Percentiles rank a stretch among this genome's conserved stretches.
Evolutionary conservation across 1,140 invertebrate species (phyloP).

Genomic region (Thalassaphorura encarpata): DNA sequence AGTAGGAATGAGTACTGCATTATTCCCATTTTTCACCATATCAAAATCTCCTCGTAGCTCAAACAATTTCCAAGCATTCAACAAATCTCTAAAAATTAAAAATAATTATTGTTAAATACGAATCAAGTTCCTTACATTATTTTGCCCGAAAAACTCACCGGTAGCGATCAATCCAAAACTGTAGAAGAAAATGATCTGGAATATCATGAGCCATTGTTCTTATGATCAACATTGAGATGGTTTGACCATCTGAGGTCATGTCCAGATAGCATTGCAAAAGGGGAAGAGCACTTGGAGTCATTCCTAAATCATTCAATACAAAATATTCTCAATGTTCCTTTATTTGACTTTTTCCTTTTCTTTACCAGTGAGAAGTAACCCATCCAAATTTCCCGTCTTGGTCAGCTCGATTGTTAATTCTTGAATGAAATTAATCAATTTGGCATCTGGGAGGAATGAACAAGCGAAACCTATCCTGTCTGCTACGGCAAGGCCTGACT

Average conservation of each 20-base stretch:
- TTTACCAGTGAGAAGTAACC: conserved; percentile 71
- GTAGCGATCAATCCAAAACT: conserved; percentile 30
- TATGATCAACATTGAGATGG: conserved; percentile 43
- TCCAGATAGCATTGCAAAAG: conserved; percentile 83
- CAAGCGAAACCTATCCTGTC: conserved; percentile 91
- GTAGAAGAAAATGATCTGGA: conserved; percentile 17
- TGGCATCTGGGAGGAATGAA: conserved; percentile 70
- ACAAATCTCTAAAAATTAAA: conserved; percentile 56
- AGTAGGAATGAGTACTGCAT: conserved; percentile 49
- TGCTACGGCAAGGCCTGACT: conserved; percentile 66
- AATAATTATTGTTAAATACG: conserved; percentile 14
- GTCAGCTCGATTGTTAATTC: conserved; percentile 57
- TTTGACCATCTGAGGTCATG: conserved; percentile 83
- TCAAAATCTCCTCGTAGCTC: conserved; percentile 66
- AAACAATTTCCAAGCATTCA: conserved; percentile 74
- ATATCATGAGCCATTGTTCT: conserved; percentile 29
- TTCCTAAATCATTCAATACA: too few species aligned
- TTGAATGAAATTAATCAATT: conserved; percentile 67
- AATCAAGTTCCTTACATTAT: not conserved
- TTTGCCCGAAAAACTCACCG: conserved; percentile 16
- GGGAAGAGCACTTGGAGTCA: conserved; percentile 56
- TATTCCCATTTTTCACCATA: conserved; percentile 54
- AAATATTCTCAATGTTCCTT: too few species aligned
- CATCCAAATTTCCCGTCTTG: conserved; percentile 68
- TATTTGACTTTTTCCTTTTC: too few species aligned